phyloP scores from a whole-genome alignment of 2,888 invertebrate genomes.

The Ophion ventricosus region DNA sequence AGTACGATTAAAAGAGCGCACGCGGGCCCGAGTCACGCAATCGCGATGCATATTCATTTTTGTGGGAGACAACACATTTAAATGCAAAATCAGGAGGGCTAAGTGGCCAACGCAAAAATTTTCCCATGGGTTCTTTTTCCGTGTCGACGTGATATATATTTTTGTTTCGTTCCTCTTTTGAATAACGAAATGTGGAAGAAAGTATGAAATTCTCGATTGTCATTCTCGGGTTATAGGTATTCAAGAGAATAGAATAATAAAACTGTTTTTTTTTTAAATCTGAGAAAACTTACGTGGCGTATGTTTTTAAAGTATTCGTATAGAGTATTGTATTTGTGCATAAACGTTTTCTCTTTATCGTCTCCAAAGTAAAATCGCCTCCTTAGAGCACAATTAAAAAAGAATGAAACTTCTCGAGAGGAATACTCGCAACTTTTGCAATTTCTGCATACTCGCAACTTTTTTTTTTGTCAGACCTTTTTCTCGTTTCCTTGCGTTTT shows the following conservation, averaged over 20 bases:
- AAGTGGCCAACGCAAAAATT: background rate
- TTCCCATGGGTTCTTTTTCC: background rate
- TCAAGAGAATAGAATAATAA: background rate
- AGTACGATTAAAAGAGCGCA: conserved; percentile 47
- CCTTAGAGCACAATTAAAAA: background rate
- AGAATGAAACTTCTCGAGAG: background rate
- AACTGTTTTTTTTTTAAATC: background rate
- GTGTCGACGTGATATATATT: background rate
- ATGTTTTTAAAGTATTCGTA: too few relatives aligned
- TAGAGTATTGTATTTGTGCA: too few relatives aligned
- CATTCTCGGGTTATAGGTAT: background rate
- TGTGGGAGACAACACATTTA: conserved; percentile 35
- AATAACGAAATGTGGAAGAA: background rate
- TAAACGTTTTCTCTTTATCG: background rate
- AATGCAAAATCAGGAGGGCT: conserved; percentile 43
- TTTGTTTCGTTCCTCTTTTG: background rate
- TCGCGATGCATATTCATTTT: conserved; percentile 51
- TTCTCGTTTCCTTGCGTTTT: conserved; percentile 8
- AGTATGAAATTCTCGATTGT: background rate
- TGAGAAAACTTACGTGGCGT: background rate
- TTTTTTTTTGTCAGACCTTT: background rate
- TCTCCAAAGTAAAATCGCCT: background rate
- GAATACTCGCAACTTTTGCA: background rate
- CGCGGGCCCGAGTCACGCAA: conserved; percentile 38
- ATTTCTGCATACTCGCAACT: background rate